A percentile compares a stretch with the other conserved stretches of the same genome.
Evolutionary conservation across 2,113 vertebrate genomes (phyloP).

Genomic region (Drymodes brunneopygia): DNA sequence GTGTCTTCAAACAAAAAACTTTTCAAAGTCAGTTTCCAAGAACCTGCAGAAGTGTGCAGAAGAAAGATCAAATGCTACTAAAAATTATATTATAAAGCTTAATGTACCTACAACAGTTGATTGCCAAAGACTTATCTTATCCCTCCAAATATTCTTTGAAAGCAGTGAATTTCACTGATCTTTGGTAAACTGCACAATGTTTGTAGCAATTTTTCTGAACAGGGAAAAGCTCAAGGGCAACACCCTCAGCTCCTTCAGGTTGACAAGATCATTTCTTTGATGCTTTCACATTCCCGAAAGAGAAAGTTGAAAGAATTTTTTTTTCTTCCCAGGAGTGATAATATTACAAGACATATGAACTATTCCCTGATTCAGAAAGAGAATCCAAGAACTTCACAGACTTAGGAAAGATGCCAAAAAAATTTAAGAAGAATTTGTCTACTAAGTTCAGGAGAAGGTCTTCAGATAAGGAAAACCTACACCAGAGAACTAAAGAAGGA

Average conservation of each 20-base stretch:
- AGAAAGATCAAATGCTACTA: slow-evolving; percentile 5
- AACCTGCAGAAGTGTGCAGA: slow-evolving; percentile 5
- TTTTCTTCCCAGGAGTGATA: background rate
- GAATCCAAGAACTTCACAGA: slow-evolving; percentile 10
- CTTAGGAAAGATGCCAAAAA: slow-evolving; percentile 15
- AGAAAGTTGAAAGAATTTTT: background rate
- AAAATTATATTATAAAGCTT: slow-evolving; percentile 12
- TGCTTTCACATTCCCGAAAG: background rate
- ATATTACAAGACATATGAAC: slow-evolving; percentile 4
- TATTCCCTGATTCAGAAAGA: slow-evolving; percentile 3
- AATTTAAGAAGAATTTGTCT: background rate
- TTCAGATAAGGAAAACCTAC: slow-evolving; percentile 39
- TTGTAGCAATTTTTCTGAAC: background rate
- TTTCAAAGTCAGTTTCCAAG: background rate
- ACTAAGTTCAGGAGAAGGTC: slow-evolving; percentile 33
- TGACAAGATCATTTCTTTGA: slow-evolving; percentile 29
- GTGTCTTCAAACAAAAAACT: background rate
- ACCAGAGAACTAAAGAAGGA: background rate
- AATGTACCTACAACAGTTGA: slow-evolving; percentile 35
- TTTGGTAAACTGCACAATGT: slow-evolving; percentile 26
- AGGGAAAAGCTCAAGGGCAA: background rate
- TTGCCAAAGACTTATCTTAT: background rate
- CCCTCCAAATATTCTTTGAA: background rate
- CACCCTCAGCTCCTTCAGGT: background rate
- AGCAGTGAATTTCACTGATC: slow-evolving; percentile 22